These are phyloP conservation scores for Mamestra brassicae DNA, from an alignment of 2,888 invertebrate genomes.

Conservation along the genomic window DNA sequence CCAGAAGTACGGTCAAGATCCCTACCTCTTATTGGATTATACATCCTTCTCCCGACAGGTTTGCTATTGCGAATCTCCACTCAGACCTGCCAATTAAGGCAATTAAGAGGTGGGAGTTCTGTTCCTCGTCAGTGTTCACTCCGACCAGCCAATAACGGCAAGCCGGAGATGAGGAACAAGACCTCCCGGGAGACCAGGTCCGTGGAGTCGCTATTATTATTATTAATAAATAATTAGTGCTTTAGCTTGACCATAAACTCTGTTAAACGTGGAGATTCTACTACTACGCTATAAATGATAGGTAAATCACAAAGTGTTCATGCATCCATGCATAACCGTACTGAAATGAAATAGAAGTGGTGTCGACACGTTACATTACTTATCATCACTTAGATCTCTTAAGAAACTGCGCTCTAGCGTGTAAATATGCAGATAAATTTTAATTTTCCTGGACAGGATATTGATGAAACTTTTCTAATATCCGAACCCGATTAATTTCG, in stretches of 20 bases:
- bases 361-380: conserved; percentile 47
- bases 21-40: too few relatives aligned
- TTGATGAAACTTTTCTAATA: conserved; percentile 38
- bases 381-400: conserved; percentile 44
- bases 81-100: too few relatives aligned
- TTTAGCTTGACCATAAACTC: background rate
- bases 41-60: too few relatives aligned
- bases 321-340: conserved; percentile 45
- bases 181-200: too few relatives aligned
- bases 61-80: too few relatives aligned
- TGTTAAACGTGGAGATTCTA: background rate
- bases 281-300: conserved; percentile 1
- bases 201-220: too few relatives aligned
- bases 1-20: too few relatives aligned
- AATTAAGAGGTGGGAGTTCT: too few relatives aligned
- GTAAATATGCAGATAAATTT: conserved; percentile 47
- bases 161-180: too few relatives aligned
- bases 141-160: too few relatives aligned
- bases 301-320: conserved; percentile 13
- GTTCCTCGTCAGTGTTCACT: too few relatives aligned
- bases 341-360: conserved; percentile 39
- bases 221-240: background rate
- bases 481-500: conserved; percentile 24
- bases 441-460: conserved; percentile 44
- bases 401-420: conserved; percentile 46